These are phyloP conservation scores for Chascanopsetta lugubris DNA, from an alignment of 2,113 vertebrate species.

Conservation along the genomic window DNA sequence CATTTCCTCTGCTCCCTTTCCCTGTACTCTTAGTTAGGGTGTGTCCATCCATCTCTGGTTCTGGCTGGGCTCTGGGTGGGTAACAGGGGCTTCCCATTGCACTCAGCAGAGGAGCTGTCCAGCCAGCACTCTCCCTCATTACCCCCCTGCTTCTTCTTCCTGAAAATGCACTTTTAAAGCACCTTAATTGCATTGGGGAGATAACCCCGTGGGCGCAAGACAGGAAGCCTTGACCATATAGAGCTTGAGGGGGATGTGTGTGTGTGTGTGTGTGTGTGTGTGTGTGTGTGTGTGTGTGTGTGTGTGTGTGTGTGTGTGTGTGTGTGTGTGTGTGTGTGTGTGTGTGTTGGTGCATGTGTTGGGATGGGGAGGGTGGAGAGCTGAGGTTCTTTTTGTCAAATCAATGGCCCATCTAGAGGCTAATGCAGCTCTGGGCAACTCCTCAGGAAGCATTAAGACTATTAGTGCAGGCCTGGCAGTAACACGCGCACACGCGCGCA, in stretches of 20 bases:
- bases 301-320: conserved; percentile 46
- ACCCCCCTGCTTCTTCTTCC: conserved; percentile 88
- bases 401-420: conserved; percentile 94
- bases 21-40: conserved; percentile 44
- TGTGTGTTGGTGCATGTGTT: conserved; percentile 20
- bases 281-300: conserved; percentile 21
- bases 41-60: conserved; percentile 64
- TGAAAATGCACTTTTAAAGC: conserved; percentile 98
- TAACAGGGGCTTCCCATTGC: conserved; percentile 58
- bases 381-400: conserved; percentile 90
- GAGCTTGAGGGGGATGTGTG: conserved; percentile 73
- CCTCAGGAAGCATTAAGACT: conserved; percentile 98
- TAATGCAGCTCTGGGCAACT: conserved; percentile 96
- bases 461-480: conserved; percentile 93
- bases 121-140: conserved; percentile 84
- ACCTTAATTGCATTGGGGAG: conserved; percentile 98
- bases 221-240: conserved; percentile 91
- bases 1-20: conserved; percentile 47
- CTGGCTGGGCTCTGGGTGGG: conserved; percentile 46
- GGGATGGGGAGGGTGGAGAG: conserved; percentile 33
- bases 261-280: conserved; percentile 34
- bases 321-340: conserved; percentile 28
- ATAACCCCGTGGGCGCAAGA: conserved; percentile 93
- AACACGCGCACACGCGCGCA: conserved; percentile 41
- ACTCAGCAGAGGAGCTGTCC: conserved; percentile 53